Percentiles rank a stretch among this genome's conserved stretches.
These are phyloP conservation scores for Heliocidaris tuberculata DNA, from an alignment of 35 echinoderm and acorn worm genomes.

Conservation along the genomic window DNA sequence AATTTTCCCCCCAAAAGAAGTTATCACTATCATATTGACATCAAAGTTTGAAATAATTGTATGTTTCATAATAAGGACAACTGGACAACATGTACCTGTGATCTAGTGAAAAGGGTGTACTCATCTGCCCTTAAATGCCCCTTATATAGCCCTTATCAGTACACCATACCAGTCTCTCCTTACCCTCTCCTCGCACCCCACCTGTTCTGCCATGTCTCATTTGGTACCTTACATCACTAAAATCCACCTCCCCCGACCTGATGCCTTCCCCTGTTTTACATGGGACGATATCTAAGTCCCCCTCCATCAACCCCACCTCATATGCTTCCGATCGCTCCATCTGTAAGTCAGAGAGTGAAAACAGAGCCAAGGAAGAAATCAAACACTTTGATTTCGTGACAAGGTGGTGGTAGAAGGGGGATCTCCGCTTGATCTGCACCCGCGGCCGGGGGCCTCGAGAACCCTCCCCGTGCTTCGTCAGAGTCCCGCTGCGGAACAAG, in stretches of 20 bases:
- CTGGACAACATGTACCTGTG: too few relatives aligned
- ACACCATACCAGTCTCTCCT: not conserved
- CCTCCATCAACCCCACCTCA: constrained; percentile 40
- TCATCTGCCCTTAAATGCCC: not conserved
- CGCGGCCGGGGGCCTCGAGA: not conserved
- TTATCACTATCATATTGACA: too few relatives aligned
- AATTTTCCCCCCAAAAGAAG: too few relatives aligned
- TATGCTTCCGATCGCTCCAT: constrained; percentile 41
- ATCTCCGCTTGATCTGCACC: not conserved
- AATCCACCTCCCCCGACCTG: constrained; percentile 20
- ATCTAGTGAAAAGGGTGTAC: too few relatives aligned
- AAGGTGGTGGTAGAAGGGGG: not conserved
- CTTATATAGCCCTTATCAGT: not conserved
- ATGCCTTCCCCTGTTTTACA: constrained; percentile 13
- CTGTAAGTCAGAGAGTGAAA: not conserved
- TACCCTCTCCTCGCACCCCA: not conserved
- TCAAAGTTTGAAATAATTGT: too few relatives aligned
- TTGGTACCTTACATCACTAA: constrained; percentile 18
- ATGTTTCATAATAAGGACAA: too few relatives aligned
- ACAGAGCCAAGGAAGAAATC: constrained; percentile 1
- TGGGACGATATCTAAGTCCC: not conserved
- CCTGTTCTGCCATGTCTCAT: constrained; percentile 27
- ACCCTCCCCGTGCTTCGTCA: not conserved
- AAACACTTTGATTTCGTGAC: not conserved
- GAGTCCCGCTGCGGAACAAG: not conserved